Evolutionary conservation across 2,888 invertebrate genomes (phyloP), one percentile per base, ranked within the genome.

Genomic region (Malacosoma neustria): DNA sequence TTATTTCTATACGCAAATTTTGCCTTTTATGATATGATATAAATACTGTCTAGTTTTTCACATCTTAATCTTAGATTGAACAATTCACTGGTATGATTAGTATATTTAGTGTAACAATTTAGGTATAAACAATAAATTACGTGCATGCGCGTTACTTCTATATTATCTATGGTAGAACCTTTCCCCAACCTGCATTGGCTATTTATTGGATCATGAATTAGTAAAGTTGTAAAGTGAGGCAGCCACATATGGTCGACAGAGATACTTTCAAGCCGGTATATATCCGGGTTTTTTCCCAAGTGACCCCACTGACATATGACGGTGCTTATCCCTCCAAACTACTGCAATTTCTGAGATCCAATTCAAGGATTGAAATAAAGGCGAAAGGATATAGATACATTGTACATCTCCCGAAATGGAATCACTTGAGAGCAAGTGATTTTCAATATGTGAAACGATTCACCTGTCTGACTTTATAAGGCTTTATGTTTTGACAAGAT

Each of bases 291-390:
- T 70, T 69, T 67, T 43, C 43, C 43, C 11, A 33, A 38, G 40
- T 40, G 45, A 45, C 49, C 54, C 51, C 36, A 33, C 66, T 77
- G 67, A 77, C 70, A 68, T 70, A 77, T 75, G 65, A 52, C 51
- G 61, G 65, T 61, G 54, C 74, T 77, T 76, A 77, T 74, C 75
- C 74, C 70, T 72, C 56, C 51, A 64, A 76, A 77, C 67, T 76
- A 65, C 69, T 63, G 67, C 66, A 66, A 72, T 77, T 72, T 68
- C 62, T 49, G 61, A 54, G 61, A 70, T 70, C 68, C 71, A 67
- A 72, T 71, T 63, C 60, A 53, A 48, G 57, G 62, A 68, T 68
- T 69, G 66, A 69, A 68, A 70, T 69, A 68, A 65, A 72, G 58
- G 59, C 40, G 46, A 51, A 42, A 41, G 40, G 44, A 49, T 45